Evolutionary conservation across 2,113 vertebrate genomes (phyloP), one percentile per base, ranked within the genome.

Genomic region (Chlorocebus sabaeus): DNA sequence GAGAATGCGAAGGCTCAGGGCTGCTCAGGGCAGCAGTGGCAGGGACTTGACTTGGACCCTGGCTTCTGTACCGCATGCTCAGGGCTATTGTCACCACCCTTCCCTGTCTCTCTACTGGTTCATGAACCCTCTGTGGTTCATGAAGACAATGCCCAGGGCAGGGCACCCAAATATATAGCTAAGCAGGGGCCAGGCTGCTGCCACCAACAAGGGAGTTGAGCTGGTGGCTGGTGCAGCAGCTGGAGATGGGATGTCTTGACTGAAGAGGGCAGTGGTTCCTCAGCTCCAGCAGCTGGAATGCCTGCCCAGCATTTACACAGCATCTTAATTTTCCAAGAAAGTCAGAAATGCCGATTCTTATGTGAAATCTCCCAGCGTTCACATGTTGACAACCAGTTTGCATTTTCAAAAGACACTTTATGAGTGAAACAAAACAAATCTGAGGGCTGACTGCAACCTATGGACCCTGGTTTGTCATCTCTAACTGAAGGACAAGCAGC

Each of bases 211-310:
- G 25, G 64, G 55, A 67, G 45, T 0, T 85, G 80, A 35, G 23
- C 22, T 1, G 4, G 22, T 30, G 27, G 22, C 55, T 2, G 16
- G 43, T 5, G 22, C 1, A 2, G 13, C 13, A 45, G 18, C 40
- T 20, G 76, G 55, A 27, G 59, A 17, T 2, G 30, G 25, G 67
- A 6, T 9, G 9, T n/a, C 59, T 22, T 0, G 0, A 17, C 45
- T 12, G 0, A 27, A 30, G 35, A 8, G 57, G 48, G 40, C 25
- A 38, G 59, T 2, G 11, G 35, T 0, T 1, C 2, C 92, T 84
- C 50, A 43, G 93, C 52, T 25, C 30, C 18, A 57, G 87, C 20
- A 30, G 72, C 18, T 27, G 48, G 79, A 61, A 52, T 11, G 13
- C 25, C 70, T 4, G 5, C 6, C 32, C 48, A 2, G 3, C 0